A percentile compares a stretch with the other conserved stretches of the same genome.
Evolutionary conservation across 2,113 vertebrate genomes (phyloP).

Genomic region (Columba livia): DNA sequence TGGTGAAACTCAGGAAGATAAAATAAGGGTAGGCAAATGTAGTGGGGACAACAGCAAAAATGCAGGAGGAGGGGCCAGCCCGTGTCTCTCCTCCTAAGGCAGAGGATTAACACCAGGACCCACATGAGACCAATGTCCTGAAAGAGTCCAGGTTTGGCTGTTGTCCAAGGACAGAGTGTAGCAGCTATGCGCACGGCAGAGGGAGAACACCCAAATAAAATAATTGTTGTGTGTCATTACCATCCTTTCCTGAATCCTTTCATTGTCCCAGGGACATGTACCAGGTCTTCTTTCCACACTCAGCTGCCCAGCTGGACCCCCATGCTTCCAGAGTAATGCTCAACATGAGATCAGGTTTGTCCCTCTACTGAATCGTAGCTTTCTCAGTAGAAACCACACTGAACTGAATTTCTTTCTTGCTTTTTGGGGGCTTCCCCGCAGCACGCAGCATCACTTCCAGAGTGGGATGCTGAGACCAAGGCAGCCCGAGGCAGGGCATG

Average conservation of each 20-base stretch:
- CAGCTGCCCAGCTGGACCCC: fast-evolving
- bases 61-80: not conserved
- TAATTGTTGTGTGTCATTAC: not conserved
- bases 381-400: not conserved
- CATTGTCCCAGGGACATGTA: not conserved
- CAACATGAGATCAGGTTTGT: not conserved
- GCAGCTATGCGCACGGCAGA: not conserved
- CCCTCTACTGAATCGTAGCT: not conserved
- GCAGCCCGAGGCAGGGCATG: fast-evolving
- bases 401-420: not conserved
- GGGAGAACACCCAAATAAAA: constrained; percentile 5
- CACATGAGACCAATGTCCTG: not conserved
- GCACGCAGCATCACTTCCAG: not conserved
- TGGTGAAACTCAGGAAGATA: not conserved
- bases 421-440: not conserved
- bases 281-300: not conserved
- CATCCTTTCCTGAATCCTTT: not conserved
- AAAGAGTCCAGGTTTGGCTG: not conserved
- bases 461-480: not conserved
- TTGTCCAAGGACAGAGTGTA: not conserved
- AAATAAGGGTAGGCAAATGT: not conserved
- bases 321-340: not conserved
- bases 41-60: not conserved
- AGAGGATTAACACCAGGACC: not conserved
- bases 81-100: not conserved